Percentiles rank a stretch among this genome's conserved stretches.
These are phyloP conservation scores for Cremastobaeus sp. DNA, from an alignment of 2,888 invertebrate genomes.

Conservation along the genomic window DNA sequence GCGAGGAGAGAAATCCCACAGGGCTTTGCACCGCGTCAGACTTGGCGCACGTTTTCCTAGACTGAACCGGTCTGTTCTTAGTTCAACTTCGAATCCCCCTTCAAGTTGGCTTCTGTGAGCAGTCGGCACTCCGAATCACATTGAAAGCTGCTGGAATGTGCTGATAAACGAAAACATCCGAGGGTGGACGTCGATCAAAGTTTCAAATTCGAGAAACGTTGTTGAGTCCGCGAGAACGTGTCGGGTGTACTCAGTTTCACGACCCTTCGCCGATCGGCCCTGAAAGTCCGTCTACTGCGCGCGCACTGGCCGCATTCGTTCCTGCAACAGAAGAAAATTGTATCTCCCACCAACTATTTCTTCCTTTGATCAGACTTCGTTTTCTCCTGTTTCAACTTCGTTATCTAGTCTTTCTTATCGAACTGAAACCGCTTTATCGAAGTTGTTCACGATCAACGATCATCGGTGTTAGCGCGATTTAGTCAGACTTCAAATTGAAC, in stretches of 20 bases:
- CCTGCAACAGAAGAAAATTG: conserved; percentile 75
- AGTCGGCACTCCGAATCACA: conserved; percentile 61
- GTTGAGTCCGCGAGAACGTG: conserved; percentile 63
- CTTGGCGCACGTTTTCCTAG: too few relatives aligned
- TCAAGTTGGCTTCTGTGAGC: too few relatives aligned
- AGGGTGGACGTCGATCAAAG: conserved; percentile 66
- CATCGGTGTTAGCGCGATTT: too few relatives aligned
- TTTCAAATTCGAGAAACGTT: conserved; percentile 65
- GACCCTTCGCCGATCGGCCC: conserved; percentile 38
- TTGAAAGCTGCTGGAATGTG: conserved; percentile 76
- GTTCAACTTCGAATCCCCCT: too few relatives aligned
- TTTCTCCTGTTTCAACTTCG: too few relatives aligned
- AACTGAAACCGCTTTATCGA: too few relatives aligned
- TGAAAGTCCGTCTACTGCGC: conserved; percentile 67
- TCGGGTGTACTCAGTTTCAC: conserved; percentile 22
- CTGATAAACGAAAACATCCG: conserved; percentile 65
- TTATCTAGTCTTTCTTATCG: too few relatives aligned
- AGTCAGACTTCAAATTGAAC: too few relatives aligned
- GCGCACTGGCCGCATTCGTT: conserved; percentile 73
- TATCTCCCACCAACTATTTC: conserved; percentile 61
- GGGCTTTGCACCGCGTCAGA: too few relatives aligned
- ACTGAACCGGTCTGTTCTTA: too few relatives aligned
- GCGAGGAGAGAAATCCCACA: too few relatives aligned
- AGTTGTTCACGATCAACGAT: too few relatives aligned
- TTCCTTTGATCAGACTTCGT: background rate